Evolutionary conservation across 2,888 invertebrate genomes (phyloP), one percentile per base, ranked within the genome.

Genomic region (Pseudoips prasinana): DNA sequence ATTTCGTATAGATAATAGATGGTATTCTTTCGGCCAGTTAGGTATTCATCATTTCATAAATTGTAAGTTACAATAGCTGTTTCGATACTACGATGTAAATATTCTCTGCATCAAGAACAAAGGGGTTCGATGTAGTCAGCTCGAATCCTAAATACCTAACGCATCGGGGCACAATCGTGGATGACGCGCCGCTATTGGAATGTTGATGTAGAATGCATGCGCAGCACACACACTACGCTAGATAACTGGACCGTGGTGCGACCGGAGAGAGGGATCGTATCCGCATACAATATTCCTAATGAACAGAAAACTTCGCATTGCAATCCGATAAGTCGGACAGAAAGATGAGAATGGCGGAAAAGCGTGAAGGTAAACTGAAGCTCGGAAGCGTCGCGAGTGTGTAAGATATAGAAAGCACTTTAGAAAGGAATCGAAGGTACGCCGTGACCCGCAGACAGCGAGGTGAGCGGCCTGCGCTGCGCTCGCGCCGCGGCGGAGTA

Each of bases 341-440:
- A 63, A 65, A 64, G 49, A 64, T 60, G 68, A 72, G 72, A 70
- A 59, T 56, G 57, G 52, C 58, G 67, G 74, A 74, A 76, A 73
- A 69, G 65, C 63, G 66, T 66, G 59, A 68, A 73, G 64, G 73
- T 68, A 73, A 74, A 66, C 67, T 58, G 75, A 73, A 64, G 61
- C 69, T 66, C 55, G 57, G 64, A 67, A 68, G 62, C 62, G 46
- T 47, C 47, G 57, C 64, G 55, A 69, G 65, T 67, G 59, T 73
- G 64, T 72, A 67, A 74, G 75, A 71, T 71, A 72, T 86, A 86
- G 87, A 87, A 86, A 87, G 87, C 75, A 84, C 77, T 82, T 86
- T 87, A 86, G 86, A 87, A 87, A 87, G 87, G 87, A 85, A 83
- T 78, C 70, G 83, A 83, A 81, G 84, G 81, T 78, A 73, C 78